A percentile compares a stretch with the other conserved stretches of the same genome.
Conservation (phyloP, 1,140 invertebrate species). For the Geopemphigus sp. region DNA sequence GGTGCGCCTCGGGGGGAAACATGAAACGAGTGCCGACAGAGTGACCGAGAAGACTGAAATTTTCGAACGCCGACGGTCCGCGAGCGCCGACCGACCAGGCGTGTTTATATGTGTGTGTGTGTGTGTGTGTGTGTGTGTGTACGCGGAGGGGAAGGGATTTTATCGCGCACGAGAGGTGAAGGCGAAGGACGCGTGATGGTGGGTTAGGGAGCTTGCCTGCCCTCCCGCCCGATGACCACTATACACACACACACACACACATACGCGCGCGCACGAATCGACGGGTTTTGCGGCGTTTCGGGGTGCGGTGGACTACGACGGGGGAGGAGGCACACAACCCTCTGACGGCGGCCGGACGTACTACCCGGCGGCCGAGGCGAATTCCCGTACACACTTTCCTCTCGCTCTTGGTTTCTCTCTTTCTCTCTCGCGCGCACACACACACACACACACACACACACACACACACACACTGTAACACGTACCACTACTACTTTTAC, state of each 20-base stretch:
- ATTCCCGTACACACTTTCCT: conserved; percentile 28
- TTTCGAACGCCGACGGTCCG: conserved; percentile 37
- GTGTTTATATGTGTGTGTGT: neutral
- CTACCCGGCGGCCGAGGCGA: conserved; percentile 24
- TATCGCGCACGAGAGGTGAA: neutral
- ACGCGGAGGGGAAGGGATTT: neutral
- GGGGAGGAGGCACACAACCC: neutral
- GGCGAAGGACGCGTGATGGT: neutral
- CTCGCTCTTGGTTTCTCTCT: too few relatives aligned
- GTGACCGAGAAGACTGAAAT: conserved; percentile 49
- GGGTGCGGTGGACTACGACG: too few relatives aligned
- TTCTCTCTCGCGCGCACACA: conserved; percentile 12
- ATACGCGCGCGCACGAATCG: too few relatives aligned
- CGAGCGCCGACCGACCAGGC: neutral
- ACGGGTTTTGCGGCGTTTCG: too few relatives aligned
- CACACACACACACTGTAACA: neutral
- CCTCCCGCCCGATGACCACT: conserved; percentile 23
- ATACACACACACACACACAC: too few relatives aligned
- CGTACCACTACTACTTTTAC: too few relatives aligned
- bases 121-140: neutral
- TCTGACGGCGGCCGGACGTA: conserved; percentile 42
- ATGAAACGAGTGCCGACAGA: conserved; percentile 48
- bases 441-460: neutral
- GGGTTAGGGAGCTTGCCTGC: too few relatives aligned
- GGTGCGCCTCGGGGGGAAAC: conserved; percentile 42